Conservation (phyloP, 2,888 invertebrate genomes). For the Sialis fuliginosa region DNA sequence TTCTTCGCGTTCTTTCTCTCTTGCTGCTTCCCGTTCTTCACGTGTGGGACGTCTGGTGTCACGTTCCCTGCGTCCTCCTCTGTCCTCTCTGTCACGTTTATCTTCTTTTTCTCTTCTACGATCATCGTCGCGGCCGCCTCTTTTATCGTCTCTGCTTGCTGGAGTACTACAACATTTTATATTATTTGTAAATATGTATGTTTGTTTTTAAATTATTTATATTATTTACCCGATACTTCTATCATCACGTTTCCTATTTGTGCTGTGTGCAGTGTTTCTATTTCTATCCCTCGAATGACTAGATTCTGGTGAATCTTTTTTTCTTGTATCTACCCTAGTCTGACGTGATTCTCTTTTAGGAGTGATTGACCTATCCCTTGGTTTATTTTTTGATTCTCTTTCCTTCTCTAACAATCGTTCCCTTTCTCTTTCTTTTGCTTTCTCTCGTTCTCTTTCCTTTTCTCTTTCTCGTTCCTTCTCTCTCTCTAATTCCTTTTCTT, state of each 20-base stretch:
- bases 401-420: constrained; percentile 18
- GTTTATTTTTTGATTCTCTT: constrained; percentile 18
- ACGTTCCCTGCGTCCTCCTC: constrained; percentile 21
- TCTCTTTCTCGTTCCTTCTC: constrained; percentile 22
- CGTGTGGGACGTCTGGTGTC: constrained; percentile 29
- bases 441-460: constrained; percentile 27
- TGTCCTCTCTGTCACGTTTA: constrained; percentile 31
- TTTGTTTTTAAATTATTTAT: no score
- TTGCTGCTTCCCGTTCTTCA: constrained; percentile 35
- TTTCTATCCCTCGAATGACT: constrained; percentile 21
- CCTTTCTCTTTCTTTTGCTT: constrained; percentile 23
- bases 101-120: constrained; percentile 42
- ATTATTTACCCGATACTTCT: neutral
- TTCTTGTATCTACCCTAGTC: constrained; percentile 18
- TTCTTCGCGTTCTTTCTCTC: constrained; percentile 45
- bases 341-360: constrained; percentile 20
- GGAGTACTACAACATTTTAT: constrained; percentile 19
- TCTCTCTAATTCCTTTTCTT: constrained; percentile 21
- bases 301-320: constrained; percentile 25
- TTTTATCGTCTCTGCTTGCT: constrained; percentile 25
- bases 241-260: constrained; percentile 5
- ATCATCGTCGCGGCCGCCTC: constrained; percentile 27
- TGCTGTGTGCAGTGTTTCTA: constrained; percentile 17
- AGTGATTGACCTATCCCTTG: constrained; percentile 20
- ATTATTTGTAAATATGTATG: constrained; percentile 13